These are phyloP conservation scores for Xanthorhoe designata DNA, from an alignment of 2,888 invertebrate genomes.

Conservation along the genomic window DNA sequence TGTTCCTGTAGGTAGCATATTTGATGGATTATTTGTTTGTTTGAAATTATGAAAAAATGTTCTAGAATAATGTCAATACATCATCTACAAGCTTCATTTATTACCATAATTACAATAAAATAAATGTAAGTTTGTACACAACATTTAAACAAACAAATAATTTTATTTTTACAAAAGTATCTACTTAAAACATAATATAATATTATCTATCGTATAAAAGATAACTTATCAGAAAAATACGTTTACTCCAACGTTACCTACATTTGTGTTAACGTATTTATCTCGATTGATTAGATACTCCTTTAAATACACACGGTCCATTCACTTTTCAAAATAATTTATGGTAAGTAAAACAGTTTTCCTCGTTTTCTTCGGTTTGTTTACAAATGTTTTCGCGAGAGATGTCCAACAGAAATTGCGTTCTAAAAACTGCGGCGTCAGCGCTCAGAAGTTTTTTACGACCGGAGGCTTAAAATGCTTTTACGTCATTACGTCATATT, in stretches of 20 bases:
- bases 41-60: too few species aligned
- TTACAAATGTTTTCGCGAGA: constrained; percentile 33
- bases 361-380: constrained; percentile 25
- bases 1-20: constrained; percentile 3
- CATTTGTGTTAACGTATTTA: too few species aligned
- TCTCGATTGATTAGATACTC: constrained; percentile 59
- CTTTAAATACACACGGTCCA: constrained; percentile 39
- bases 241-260: constrained; percentile 52
- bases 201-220: constrained; percentile 43
- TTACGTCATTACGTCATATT: constrained; percentile 63
- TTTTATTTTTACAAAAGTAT: constrained; percentile 2
- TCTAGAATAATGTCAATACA: too few species aligned
- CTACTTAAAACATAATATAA: constrained; percentile 30
- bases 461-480: constrained; percentile 58
- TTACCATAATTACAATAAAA: too few species aligned
- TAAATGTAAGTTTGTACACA: too few species aligned
- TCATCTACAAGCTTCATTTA: too few species aligned
- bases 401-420: constrained; percentile 31
- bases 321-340: constrained; percentile 25
- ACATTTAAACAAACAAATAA: neutral
- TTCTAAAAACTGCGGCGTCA: constrained; percentile 48
- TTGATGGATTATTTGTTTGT: constrained; percentile 10
- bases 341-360: constrained; percentile 32
- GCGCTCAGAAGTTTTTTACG: constrained; percentile 43
- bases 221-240: constrained; percentile 63